Evolutionary conservation across 2,113 vertebrate genomes (phyloP).

Genomic region (Mus spicilegus): DNA sequence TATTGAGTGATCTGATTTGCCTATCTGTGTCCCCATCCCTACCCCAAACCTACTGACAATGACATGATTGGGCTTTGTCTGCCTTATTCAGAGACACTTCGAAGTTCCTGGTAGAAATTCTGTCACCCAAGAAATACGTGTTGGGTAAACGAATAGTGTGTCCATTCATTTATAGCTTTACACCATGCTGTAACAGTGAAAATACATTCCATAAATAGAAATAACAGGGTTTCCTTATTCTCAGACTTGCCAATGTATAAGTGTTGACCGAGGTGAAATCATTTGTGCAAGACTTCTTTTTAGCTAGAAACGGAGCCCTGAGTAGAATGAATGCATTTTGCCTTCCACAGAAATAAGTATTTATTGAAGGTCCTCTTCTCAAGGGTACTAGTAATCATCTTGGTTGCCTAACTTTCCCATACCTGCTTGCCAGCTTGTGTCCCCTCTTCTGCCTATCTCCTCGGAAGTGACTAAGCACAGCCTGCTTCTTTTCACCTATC

Average conservation of each 20-base stretch:
- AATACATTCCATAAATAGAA: neutral
- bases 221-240: neutral
- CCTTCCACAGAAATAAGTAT: neutral
- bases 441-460: neutral
- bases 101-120: neutral
- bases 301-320: neutral
- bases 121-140: neutral
- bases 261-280: neutral
- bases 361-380: neutral
- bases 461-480: neutral
- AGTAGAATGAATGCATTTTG: neutral
- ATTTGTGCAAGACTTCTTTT: neutral
- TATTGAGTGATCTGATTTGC: neutral
- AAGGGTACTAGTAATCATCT: neutral
- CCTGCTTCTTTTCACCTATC: neutral
- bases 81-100: neutral
- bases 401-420: neutral
- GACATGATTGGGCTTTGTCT: neutral
- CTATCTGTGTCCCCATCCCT: neutral
- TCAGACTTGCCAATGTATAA: neutral
- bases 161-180: neutral
- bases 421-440: accelerated
- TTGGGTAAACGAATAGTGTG: neutral
- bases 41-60: neutral
- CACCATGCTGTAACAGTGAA: neutral